These are phyloP conservation scores for Fissipunctia ypsillon DNA, from an alignment of 2,888 invertebrate genomes.

Conservation along the genomic window DNA sequence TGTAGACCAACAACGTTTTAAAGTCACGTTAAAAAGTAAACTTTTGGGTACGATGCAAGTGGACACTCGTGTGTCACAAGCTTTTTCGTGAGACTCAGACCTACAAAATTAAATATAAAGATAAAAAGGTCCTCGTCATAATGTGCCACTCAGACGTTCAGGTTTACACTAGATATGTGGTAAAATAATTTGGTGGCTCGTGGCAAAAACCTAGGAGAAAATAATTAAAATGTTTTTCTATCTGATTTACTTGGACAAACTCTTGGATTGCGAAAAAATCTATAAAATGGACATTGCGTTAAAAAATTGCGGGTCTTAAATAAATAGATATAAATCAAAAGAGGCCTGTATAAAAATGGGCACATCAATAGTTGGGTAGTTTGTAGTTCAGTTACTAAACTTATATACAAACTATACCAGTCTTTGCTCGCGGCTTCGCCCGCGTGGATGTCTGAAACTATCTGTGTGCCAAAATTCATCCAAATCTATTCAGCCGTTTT, in stretches of 20 bases:
- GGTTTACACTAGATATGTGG: not conserved
- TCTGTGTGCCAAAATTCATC: too few relatives aligned
- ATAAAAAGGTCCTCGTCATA: not conserved
- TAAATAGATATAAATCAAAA: not conserved
- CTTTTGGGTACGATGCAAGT: slow-evolving; percentile 31
- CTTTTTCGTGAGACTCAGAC: slow-evolving; percentile 1
- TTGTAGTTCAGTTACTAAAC: not conserved
- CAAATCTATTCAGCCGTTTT: not conserved
- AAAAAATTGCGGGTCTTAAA: not conserved
- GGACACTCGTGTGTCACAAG: slow-evolving; percentile 19
- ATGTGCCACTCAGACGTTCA: slow-evolving; percentile 20
- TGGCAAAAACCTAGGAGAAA: not conserved
- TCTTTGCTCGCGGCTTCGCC: too few relatives aligned
- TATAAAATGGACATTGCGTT: not conserved
- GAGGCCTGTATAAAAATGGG: not conserved
- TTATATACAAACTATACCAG: too few relatives aligned
- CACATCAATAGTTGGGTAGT: not conserved
- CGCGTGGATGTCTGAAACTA: too few relatives aligned
- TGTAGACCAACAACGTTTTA: not conserved
- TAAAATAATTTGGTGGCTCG: not conserved
- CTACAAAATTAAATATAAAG: slow-evolving; percentile 40
- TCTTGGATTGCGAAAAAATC: not conserved
- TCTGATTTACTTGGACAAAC: not conserved
- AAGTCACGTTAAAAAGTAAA: slow-evolving; percentile 23
- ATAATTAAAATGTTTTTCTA: not conserved